Base-by-base conservation (phyloP, 2,888 invertebrate genomes). In the Phyto melanocephala region DNA sequence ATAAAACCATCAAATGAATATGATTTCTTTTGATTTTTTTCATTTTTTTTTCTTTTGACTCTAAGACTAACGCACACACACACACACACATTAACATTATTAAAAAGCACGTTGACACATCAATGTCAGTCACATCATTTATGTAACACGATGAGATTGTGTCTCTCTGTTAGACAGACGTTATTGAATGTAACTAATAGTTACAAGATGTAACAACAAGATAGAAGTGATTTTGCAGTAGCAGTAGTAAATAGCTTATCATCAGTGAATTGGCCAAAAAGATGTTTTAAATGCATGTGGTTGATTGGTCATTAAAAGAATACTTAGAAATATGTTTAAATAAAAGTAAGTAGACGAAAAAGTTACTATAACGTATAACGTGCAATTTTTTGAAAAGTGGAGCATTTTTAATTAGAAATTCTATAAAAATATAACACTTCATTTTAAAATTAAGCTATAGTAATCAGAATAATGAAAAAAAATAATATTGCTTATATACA, bases 1-100 rank as follows among this genome's bases (percentile, higher is more conserved):
- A 82, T 82, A 82, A 82, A 82, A 62, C 47, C 75, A 79, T 82
- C 82, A 82, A 79, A 80, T 45, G 47, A 70, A 70, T 60, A 72
- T 77, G 58, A 77, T 68, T 45, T 71, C 77, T 70, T 76, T 63
- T 63, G 62, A 77, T 67, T 75, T 56, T n/a, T n/a, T n/a, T n/a
- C n/a, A n/a, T n/a, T n/a, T n/a, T n/a, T n/a, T n/a, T 35, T 17
- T n/a, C n/a, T n/a, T n/a, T n/a, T n/a, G 50, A 40, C 20, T n/a
- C 5, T 15, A 37, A 47, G 20, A 47, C 8, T 7, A 20, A n/a
- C n/a, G 40, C 54, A 15, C 11, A 28, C 45, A 50, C 50, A 35
- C 5, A 33, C 40, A 33, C 20, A 33, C 24, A 40, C 10, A 47
- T 28, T 47, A 13, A 37, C 15, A 28, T 50, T 13, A 13, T 7